These are phyloP conservation scores for Holothuria glaberrima DNA, from an alignment of 35 echinoderm and acorn worm genomes.

Conservation along the genomic window DNA sequence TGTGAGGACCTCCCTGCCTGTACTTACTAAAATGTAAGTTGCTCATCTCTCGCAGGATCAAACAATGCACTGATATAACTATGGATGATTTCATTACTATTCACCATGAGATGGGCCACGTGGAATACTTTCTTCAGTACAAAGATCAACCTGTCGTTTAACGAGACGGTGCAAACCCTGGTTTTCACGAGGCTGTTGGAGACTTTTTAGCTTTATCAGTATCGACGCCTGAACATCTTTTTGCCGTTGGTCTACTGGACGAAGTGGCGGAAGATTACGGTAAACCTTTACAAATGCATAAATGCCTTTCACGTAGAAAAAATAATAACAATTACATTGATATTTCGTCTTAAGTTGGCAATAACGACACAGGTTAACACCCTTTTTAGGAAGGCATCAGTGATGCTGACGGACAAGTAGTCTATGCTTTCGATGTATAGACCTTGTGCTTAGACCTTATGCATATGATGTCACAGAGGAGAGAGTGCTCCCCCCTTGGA, in stretches of 20 bases:
- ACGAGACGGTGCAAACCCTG: slow-evolving; percentile 77
- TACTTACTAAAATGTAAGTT: no score
- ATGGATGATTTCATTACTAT: slow-evolving; percentile 86
- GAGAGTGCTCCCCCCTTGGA: no score
- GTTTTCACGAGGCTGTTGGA: slow-evolving; percentile 92
- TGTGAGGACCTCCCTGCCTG: no score
- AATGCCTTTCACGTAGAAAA: no score
- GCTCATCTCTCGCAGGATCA: slow-evolving; percentile 62
- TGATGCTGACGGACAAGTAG: no score
- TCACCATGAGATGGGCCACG: slow-evolving; percentile 96
- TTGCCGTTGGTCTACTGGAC: slow-evolving; percentile 70
- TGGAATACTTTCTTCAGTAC: slow-evolving; percentile 91
- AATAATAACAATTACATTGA: no score
- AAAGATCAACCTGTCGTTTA: slow-evolving; percentile 81
- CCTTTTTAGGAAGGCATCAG: no score
- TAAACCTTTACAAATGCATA: neutral
- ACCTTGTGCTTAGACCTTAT: no score
- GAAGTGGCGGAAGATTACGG: slow-evolving; percentile 73
- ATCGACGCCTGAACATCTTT: slow-evolving; percentile 76
- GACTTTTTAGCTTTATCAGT: slow-evolving; percentile 88
- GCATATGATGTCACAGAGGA: no score
- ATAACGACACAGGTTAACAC: no score
- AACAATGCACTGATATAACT: slow-evolving; percentile 92
- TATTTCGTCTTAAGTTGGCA: no score
- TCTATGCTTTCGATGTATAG: no score